phyloP scores from a whole-genome alignment of 2,888 invertebrate genomes.

The Alloplasta piceator region DNA sequence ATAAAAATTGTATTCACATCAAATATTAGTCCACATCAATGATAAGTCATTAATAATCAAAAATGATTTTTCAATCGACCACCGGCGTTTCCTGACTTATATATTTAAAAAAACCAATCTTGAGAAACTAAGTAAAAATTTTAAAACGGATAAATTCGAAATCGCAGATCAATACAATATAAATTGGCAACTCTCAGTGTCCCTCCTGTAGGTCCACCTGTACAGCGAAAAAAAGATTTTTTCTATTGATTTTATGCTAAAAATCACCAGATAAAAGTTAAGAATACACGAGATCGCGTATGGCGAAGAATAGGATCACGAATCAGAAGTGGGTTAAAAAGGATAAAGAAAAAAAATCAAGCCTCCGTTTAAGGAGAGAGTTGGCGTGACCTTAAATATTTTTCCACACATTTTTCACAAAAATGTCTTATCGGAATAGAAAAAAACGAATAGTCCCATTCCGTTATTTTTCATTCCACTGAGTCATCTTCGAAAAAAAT shows the following conservation, averaged over 20 bases:
- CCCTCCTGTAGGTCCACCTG: neutral
- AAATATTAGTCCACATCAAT: neutral
- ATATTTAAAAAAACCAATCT: neutral
- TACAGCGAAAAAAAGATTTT: neutral
- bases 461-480: too few species aligned
- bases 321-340: conserved; percentile 54
- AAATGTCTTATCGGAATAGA: conserved; percentile 23
- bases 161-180: neutral
- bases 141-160: too few species aligned
- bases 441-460: neutral
- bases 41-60: neutral
- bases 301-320: neutral
- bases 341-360: conserved; percentile 22
- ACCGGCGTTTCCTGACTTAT: neutral
- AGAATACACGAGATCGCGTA: conserved; percentile 1
- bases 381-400: too few species aligned
- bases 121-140: too few species aligned
- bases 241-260: conserved; percentile 18
- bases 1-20: neutral
- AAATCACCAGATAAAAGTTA: conserved; percentile 5
- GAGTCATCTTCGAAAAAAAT: too few species aligned
- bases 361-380: neutral
- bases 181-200: conserved; percentile 1
- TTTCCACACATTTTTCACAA: too few species aligned
- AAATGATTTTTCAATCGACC: neutral